These are phyloP conservation scores for Electrona antarctica DNA, from an alignment of 2,113 vertebrate species.

Conservation along the genomic window DNA sequence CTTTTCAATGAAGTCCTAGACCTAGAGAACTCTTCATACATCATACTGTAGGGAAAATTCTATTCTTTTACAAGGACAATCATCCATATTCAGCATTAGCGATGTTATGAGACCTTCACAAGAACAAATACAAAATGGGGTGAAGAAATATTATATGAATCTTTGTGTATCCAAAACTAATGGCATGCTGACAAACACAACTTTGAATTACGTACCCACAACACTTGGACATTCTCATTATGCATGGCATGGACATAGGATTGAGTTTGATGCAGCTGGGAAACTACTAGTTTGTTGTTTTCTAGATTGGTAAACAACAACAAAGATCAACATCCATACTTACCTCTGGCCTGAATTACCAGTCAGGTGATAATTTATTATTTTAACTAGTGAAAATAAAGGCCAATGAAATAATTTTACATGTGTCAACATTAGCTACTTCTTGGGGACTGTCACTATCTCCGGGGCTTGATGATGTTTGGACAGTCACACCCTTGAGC, in stretches of 20 bases:
- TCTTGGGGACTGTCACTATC: no score
- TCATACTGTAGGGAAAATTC: slow-evolving; percentile 14
- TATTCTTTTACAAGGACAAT: neutral
- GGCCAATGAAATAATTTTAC: no score
- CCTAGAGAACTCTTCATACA: slow-evolving; percentile 19
- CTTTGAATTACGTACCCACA: neutral
- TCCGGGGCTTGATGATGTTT: no score
- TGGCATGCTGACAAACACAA: neutral
- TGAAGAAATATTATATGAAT: no score
- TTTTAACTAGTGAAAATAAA: no score
- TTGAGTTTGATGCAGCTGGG: neutral
- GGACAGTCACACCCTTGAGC: no score
- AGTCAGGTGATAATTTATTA: neutral
- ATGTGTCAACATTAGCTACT: no score
- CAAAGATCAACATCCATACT: neutral
- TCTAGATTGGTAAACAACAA: neutral
- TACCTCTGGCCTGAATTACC: neutral
- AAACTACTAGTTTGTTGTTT: neutral
- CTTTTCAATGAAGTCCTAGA: slow-evolving; percentile 31
- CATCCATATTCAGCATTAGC: neutral
- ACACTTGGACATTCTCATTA: neutral
- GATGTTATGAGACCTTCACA: neutral
- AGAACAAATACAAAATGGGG: no score
- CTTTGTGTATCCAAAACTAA: no score
- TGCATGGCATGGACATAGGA: neutral